Evolutionary conservation across 2,888 invertebrate species (phyloP).

Genomic region (Chrysolina americana): DNA sequence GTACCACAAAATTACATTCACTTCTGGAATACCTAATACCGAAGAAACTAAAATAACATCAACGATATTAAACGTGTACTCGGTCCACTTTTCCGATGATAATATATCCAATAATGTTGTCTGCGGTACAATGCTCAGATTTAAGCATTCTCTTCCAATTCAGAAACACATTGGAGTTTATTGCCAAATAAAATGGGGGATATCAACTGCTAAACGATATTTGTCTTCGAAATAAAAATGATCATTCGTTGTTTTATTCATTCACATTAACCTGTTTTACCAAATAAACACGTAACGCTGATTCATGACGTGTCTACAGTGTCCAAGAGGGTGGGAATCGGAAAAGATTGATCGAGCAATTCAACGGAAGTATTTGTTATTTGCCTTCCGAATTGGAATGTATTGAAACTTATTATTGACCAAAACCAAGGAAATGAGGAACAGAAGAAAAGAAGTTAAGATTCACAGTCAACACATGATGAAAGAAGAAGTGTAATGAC

Average conservation of each 20-base stretch:
- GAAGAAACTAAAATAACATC: too few relatives aligned
- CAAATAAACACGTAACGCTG: slow-evolving; percentile 12
- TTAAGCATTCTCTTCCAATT: slow-evolving; percentile 13
- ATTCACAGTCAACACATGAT: too few relatives aligned
- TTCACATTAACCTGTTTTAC: slow-evolving; percentile 11
- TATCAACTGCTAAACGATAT: slow-evolving; percentile 7
- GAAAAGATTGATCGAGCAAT: background rate
- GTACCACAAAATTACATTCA: too few relatives aligned
- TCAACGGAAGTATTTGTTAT: background rate
- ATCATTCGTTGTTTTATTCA: background rate
- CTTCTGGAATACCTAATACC: too few relatives aligned
- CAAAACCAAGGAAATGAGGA: too few relatives aligned
- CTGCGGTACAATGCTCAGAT: slow-evolving; percentile 3
- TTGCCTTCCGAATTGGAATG: background rate
- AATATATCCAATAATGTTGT: slow-evolving; percentile 6
- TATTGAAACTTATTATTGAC: too few relatives aligned
- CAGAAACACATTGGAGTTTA: slow-evolving; percentile 15
- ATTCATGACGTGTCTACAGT: background rate
- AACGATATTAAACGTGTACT: background rate
- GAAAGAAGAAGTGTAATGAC: too few relatives aligned
- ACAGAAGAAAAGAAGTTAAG: too few relatives aligned
- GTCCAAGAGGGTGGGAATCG: background rate
- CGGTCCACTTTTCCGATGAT: background rate
- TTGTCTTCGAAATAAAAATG: slow-evolving; percentile 20
- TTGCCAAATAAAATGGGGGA: slow-evolving; percentile 13